A percentile compares a stretch with the other conserved stretches of the same genome.
Conservation (phyloP, 2,113 vertebrate genomes). For the Puffinus mauretanicus region DNA sequence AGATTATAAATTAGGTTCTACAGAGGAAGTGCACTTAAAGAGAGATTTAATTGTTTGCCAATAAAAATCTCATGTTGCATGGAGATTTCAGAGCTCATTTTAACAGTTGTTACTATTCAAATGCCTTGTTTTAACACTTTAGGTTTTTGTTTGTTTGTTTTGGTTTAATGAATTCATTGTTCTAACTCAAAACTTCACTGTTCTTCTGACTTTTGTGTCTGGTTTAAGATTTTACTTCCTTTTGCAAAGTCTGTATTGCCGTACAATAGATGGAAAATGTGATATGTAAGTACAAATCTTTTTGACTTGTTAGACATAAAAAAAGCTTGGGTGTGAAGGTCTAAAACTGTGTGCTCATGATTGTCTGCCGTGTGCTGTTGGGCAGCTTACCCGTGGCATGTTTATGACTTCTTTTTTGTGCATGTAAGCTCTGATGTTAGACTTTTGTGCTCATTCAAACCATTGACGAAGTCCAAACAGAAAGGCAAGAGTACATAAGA, state of each 20-base stretch:
- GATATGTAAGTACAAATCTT: neutral
- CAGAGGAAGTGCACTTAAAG: slow-evolving; percentile 54
- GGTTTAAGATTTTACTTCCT: neutral
- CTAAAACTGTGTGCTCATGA: neutral
- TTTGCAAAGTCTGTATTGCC: neutral
- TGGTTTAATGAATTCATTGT: slow-evolving; percentile 26
- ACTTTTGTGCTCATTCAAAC: neutral
- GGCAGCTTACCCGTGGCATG: neutral
- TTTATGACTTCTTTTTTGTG: neutral
- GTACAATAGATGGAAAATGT: neutral
- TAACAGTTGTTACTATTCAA: slow-evolving; percentile 44
- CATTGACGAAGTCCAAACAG: neutral
- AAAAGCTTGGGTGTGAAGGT: neutral
- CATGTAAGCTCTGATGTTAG: neutral
- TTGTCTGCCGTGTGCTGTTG: neutral
- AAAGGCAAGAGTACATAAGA: neutral
- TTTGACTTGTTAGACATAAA: neutral
- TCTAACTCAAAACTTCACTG: slow-evolving; percentile 1
- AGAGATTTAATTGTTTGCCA: slow-evolving; percentile 66
- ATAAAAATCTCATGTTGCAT: slow-evolving; percentile 54
- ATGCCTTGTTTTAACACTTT: slow-evolving; percentile 47
- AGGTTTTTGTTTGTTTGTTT: slow-evolving; percentile 8
- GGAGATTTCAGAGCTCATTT: slow-evolving; percentile 49
- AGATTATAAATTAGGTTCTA: slow-evolving; percentile 68
- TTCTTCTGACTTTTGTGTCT: neutral